phyloP scores from a whole-genome alignment of 2,888 invertebrate genomes.

The Tineola bisselliella region DNA sequence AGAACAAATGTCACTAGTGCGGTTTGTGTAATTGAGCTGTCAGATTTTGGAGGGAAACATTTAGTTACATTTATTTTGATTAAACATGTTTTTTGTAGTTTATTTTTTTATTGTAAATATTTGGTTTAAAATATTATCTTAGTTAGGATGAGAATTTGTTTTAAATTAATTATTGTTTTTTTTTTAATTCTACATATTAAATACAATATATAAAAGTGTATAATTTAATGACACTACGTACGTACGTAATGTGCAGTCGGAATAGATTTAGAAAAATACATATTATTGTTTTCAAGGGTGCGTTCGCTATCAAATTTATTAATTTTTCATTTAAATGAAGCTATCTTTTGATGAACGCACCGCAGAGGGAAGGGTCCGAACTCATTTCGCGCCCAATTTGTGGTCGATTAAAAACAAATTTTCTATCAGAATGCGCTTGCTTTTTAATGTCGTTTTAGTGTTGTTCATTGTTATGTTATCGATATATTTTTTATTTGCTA shows the following conservation, averaged over 20 bases:
- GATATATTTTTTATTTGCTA: constrained; percentile 19
- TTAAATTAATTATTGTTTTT: too few species aligned
- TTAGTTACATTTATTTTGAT: not conserved
- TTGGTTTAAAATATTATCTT: too few species aligned
- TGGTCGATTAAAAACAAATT: constrained; percentile 66
- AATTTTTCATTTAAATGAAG: constrained; percentile 53
- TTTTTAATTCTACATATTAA: too few species aligned
- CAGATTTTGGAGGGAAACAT: constrained; percentile 49
- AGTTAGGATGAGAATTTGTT: too few species aligned
- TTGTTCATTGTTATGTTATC: constrained; percentile 23
- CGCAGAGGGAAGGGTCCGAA: constrained; percentile 45
- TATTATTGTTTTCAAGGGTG: not conserved
- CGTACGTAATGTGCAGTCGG: too few species aligned
- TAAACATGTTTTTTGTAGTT: not conserved
- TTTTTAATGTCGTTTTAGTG: constrained; percentile 34
- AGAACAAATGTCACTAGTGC: constrained; percentile 58
- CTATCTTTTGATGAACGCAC: constrained; percentile 35
- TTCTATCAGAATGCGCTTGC: constrained; percentile 57
- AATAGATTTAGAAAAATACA: too few species aligned
- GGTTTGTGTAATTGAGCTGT: constrained; percentile 49
- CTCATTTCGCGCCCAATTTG: constrained; percentile 69
- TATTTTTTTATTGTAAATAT: too few species aligned
- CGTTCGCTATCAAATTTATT: constrained; percentile 22
- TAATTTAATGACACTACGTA: too few species aligned
- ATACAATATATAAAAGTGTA: too few species aligned